phyloP scores from a whole-genome alignment of 2,888 invertebrate genomes.

The Dasysyrphus tricinctus region DNA sequence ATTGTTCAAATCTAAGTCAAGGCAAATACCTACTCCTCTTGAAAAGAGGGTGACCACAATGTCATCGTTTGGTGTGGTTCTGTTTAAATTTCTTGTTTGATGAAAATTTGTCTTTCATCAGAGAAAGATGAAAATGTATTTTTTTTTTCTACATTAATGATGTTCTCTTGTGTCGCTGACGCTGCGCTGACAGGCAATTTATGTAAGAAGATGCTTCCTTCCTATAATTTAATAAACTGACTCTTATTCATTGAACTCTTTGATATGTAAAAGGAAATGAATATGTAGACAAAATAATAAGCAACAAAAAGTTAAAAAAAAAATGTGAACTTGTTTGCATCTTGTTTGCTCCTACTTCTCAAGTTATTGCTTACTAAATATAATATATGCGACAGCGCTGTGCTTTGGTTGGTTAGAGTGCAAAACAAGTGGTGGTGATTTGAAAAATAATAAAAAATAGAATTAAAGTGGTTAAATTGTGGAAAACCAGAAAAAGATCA shows the following conservation, averaged over 20 bases:
- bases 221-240: slow-evolving; percentile 27
- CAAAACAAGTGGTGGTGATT: no score
- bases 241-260: slow-evolving; percentile 36
- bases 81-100: slow-evolving; percentile 21
- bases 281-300: not conserved
- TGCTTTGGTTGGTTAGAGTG: no score
- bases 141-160: slow-evolving; percentile 18
- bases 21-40: slow-evolving; percentile 9
- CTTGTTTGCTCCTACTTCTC: no score
- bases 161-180: slow-evolving; percentile 15
- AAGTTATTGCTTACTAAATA: no score
- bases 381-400: no score
- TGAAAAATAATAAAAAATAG: no score
- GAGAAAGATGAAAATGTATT: not conserved
- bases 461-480: no score
- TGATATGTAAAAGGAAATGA: not conserved
- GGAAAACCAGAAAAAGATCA: no score
- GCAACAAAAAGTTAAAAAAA: not conserved
- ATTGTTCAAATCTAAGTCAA: slow-evolving; percentile 38
- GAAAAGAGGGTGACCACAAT: slow-evolving; percentile 30
- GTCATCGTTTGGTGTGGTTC: slow-evolving; percentile 44
- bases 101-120: not conserved
- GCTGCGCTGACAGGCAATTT: not conserved
- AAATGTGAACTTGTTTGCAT: no score
- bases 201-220: not conserved